These are phyloP conservation scores for Apamea epomidion DNA, from an alignment of 2,888 invertebrate species.

Conservation along the genomic window DNA sequence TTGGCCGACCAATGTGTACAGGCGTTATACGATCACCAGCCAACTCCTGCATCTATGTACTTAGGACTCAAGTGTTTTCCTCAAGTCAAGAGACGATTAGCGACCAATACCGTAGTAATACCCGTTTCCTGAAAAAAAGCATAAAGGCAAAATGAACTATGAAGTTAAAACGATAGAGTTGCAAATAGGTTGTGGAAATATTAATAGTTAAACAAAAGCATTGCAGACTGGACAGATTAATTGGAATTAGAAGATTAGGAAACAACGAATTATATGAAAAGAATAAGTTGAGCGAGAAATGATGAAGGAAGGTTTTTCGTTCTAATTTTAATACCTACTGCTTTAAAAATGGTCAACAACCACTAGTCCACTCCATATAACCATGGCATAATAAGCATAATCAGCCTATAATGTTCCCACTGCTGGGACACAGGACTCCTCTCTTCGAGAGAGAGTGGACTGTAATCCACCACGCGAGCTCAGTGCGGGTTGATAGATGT, in stretches of 20 bases:
- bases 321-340: constrained; percentile 3
- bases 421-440: no score
- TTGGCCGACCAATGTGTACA: constrained; percentile 29
- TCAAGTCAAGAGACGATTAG: constrained; percentile 49
- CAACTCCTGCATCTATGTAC: constrained; percentile 29
- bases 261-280: constrained; percentile 34
- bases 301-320: not conserved
- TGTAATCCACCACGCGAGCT: no score
- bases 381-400: no score
- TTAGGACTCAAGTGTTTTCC: constrained; percentile 43
- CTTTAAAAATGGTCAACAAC: not conserved
- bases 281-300: constrained; percentile 20
- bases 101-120: constrained; percentile 32
- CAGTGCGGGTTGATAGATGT: no score
- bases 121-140: not conserved
- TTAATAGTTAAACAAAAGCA: constrained; percentile 21
- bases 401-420: no score
- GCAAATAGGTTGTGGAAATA: not conserved
- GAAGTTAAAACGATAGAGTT: not conserved
- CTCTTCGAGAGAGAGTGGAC: no score
- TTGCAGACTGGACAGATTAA: constrained; percentile 38
- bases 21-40: constrained; percentile 37
- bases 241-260: constrained; percentile 44
- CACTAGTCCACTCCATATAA: not conserved
- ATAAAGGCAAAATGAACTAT: constrained; percentile 10